Conservation (phyloP, 2,797 vertebrate genomes). For the Enteromius anoplus region DNA sequence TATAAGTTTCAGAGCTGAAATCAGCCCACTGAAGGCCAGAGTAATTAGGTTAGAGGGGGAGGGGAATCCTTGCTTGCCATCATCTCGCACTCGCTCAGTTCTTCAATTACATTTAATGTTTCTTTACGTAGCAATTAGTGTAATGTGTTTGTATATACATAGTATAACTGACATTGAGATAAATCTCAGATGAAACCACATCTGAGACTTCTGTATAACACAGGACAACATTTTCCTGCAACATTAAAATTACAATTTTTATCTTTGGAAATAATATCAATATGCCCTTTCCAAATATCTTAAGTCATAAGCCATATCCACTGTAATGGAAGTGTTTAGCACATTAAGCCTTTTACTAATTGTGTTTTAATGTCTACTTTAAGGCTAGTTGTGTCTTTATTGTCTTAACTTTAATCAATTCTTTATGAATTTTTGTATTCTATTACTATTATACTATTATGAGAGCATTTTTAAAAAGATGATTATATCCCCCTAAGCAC, state of each 20-base stretch:
- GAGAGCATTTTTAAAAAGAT: neutral
- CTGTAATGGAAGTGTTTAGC: neutral
- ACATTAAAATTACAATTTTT: neutral
- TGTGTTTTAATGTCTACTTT: neutral
- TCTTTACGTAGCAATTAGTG: conserved; percentile 28
- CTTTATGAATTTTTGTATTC: neutral
- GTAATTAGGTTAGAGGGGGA: conserved; percentile 55
- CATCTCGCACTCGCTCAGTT: conserved; percentile 2
- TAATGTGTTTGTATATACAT: conserved; percentile 35
- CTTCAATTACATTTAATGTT: conserved; percentile 42
- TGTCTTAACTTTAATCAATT: neutral
- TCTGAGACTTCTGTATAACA: neutral
- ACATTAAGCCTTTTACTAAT: neutral
- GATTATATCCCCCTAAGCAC: neutral
- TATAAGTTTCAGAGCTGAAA: conserved; percentile 60
- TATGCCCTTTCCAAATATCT: neutral
- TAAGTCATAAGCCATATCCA: neutral
- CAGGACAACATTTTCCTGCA: neutral
- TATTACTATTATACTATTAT: neutral
- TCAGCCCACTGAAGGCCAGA: conserved; percentile 27
- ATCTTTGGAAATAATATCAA: neutral
- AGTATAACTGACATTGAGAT: neutral
- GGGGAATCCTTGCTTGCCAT: neutral
- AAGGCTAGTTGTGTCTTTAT: neutral
- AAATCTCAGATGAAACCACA: neutral